phyloP scores from a whole-genome alignment of 2,113 vertebrate species.

The Haemorhous mexicanus region DNA sequence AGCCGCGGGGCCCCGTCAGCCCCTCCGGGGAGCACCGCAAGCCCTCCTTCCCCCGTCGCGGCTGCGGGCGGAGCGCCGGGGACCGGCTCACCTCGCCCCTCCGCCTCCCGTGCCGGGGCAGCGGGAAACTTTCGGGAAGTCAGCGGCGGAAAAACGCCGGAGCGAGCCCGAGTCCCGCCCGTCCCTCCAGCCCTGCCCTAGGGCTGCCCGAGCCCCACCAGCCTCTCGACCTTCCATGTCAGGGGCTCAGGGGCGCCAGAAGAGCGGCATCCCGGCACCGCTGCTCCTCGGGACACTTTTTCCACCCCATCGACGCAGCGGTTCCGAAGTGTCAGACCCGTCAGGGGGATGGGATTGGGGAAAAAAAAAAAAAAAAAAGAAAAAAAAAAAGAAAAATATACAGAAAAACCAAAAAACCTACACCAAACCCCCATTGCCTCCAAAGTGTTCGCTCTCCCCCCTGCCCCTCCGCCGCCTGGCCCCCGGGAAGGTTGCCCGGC shows the following conservation, averaged over 20 bases:
- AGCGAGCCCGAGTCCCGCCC: background rate
- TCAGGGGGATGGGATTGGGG: background rate
- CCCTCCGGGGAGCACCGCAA: background rate
- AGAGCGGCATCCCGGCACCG: background rate
- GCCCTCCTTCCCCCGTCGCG: background rate
- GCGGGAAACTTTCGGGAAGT: constrained; percentile 30
- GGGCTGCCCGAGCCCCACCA: background rate
- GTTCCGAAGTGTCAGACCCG: background rate
- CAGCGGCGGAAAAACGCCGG: background rate
- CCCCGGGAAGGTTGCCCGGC: background rate
- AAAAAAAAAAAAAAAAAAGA: rapidly evolving
- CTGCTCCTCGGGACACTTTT: background rate
- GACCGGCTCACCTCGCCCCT: background rate
- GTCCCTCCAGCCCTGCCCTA: background rate
- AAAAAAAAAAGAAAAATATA: no score
- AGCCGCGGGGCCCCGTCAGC: background rate
- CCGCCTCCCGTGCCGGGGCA: background rate
- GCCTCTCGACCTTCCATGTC: background rate
- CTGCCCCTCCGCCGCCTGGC: background rate
- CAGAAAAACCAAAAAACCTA: background rate
- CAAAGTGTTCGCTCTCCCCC: background rate
- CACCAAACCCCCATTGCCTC: background rate
- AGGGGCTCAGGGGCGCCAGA: background rate
- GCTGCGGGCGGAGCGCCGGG: background rate
- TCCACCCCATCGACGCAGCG: no score